Percentiles rank a stretch among this genome's conserved stretches.
Evolutionary conservation across 2,113 vertebrate species (phyloP).

Genomic region (Etheostoma cragini): DNA sequence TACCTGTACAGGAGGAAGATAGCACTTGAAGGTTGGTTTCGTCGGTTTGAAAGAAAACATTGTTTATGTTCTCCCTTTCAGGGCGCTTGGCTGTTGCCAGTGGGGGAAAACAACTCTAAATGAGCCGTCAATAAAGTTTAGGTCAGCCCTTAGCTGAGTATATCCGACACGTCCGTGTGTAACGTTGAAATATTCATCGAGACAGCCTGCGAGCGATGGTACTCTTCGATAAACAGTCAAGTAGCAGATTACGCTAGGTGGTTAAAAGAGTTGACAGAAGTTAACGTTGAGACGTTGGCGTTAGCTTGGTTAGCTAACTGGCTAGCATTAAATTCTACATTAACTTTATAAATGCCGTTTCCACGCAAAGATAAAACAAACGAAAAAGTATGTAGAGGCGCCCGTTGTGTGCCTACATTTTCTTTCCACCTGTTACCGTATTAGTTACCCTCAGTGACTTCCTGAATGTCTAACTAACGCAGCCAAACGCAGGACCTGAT

Average conservation of each 20-base stretch:
- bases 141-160: constrained; percentile 27
- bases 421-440: constrained; percentile 67
- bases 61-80: constrained; percentile 64
- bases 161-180: constrained; percentile 24
- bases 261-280: constrained; percentile 72
- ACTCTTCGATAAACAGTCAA: constrained; percentile 22
- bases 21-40: constrained; percentile 92
- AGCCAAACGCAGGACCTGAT: constrained; percentile 61
- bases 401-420: constrained; percentile 51
- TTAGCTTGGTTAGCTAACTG: constrained; percentile 65
- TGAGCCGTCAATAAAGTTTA: constrained; percentile 44
- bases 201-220: constrained; percentile 10
- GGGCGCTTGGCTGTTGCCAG: constrained; percentile 42
- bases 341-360: constrained; percentile 52
- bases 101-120: constrained; percentile 12
- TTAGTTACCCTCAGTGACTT: constrained; percentile 58
- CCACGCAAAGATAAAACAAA: not conserved
- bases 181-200: constrained; percentile 45
- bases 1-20: constrained; percentile 93
- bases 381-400: not conserved
- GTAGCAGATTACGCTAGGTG: constrained; percentile 37
- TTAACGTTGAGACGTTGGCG: constrained; percentile 59
- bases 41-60: constrained; percentile 92
- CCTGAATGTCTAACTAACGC: constrained; percentile 68
- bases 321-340: constrained; percentile 63